Base-by-base conservation (phyloP, 2,113 vertebrate genomes). In the Aythya baeri region DNA sequence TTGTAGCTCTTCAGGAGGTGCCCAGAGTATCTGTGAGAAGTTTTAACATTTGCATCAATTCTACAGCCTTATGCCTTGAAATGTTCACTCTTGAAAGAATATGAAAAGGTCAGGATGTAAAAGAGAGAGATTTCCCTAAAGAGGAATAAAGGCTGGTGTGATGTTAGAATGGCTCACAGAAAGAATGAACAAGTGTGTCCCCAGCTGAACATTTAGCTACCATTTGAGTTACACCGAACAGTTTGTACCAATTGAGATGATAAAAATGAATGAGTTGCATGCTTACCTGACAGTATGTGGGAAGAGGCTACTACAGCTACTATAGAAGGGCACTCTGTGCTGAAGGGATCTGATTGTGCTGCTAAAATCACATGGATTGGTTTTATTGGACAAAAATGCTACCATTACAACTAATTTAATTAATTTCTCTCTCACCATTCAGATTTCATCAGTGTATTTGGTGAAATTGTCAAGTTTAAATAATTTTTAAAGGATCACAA, bases 21-120 rank as follows among this genome's bases (percentile, higher is more conserved):
- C 73, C 36, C 41, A 23, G 14, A 44, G 38, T 16, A 29, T 65
- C 65, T 85, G 6, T 17, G 67, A 50, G 57, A 89, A 61, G 34
- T 44, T 91, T 86, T 83, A 76, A 71, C 46, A 55, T 93, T 93
- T 91, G 29, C 65, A 54, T 79, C 44, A 83, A 62, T 93, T 91
- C 31, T 73, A 1, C 62, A 20, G 82, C 67, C 17, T 87, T 90
- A 81, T 90, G 67, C 38, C 55, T 72, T 76, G 34, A 88, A 91
- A 58, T 76, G 18, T 63, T 59, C 62, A 50, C 49, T 57, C 43
- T 74, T 83, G 78, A 46, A 88, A 89, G 71, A 94, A 49, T 11
- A 49, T 3, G 4, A 29, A 84, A 94, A 94, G 66, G 73, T 88
- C 86, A 89, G 65, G 85, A 38, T 91, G 65, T 83, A 95, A 94